A percentile compares a stretch with the other conserved stretches of the same genome.
These are phyloP conservation scores for Paramormyrops kingsleyae DNA, from an alignment of 2,113 vertebrate genomes.

Conservation along the genomic window DNA sequence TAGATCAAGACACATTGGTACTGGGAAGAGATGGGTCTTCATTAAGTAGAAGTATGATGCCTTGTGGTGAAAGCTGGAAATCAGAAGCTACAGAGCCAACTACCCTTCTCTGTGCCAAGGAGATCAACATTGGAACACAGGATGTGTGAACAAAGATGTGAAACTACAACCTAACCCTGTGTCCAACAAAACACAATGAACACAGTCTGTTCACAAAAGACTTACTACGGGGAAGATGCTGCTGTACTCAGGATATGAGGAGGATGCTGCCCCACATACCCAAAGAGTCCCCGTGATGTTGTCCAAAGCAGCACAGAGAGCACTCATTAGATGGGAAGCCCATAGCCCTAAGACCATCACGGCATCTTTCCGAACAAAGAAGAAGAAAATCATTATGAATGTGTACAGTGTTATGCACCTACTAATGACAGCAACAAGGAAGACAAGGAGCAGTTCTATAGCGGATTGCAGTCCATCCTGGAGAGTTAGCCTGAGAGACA, in stretches of 20 bases:
- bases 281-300: neutral
- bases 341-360: too few species aligned
- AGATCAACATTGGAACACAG: neutral
- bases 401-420: too few species aligned
- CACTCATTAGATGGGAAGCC: too few species aligned
- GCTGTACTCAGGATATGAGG: neutral
- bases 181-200: neutral
- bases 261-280: constrained; percentile 1
- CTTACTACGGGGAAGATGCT: constrained; percentile 5
- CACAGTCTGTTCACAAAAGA: neutral
- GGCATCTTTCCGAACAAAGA: too few species aligned
- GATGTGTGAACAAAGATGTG: constrained; percentile 2
- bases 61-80: neutral
- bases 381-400: too few species aligned
- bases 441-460: too few species aligned
- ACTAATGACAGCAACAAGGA: too few species aligned
- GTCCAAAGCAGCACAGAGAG: too few species aligned
- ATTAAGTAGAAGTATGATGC: neutral
- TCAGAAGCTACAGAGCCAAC: neutral
- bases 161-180: neutral
- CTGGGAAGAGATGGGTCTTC: neutral
- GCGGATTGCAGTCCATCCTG: too few species aligned
- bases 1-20: too few species aligned
- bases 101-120: neutral
- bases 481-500: too few species aligned